Evolutionary conservation across 2,113 vertebrate genomes (phyloP).

Genomic region (Hydrolagus affinis): DNA sequence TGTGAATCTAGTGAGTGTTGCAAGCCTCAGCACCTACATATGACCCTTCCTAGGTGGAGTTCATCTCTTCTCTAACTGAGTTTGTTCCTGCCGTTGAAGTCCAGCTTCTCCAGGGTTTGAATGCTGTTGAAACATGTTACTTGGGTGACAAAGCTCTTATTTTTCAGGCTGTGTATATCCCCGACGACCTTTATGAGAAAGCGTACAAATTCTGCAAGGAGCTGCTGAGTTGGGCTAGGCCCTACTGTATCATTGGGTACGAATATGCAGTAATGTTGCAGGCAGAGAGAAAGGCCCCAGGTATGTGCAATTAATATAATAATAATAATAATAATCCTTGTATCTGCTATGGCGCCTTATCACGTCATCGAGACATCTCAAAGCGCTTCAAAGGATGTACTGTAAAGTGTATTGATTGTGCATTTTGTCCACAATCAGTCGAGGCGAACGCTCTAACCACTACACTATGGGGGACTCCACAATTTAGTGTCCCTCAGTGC

Average conservation of each 20-base stretch:
- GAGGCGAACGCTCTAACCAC: too few relatives aligned
- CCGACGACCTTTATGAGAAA: slow-evolving; percentile 71
- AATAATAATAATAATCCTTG: too few relatives aligned
- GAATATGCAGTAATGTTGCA: slow-evolving; percentile 69
- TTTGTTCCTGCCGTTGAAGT: too few relatives aligned
- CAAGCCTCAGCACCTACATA: too few relatives aligned
- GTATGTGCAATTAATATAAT: slow-evolving; percentile 41
- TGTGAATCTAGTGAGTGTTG: too few relatives aligned
- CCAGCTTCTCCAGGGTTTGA: neutral
- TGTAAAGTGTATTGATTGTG: too few relatives aligned
- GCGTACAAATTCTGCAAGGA: slow-evolving; percentile 76
- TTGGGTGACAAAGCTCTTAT: neutral
- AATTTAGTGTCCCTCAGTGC: neutral
- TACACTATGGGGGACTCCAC: neutral
- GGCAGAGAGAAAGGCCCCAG: slow-evolving; percentile 63
- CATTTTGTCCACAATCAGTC: neutral
- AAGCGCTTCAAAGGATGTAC: too few relatives aligned
- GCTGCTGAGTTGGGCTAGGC: slow-evolving; percentile 74
- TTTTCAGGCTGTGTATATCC: slow-evolving; percentile 65
- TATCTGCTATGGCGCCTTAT: too few relatives aligned
- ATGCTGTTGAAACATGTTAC: neutral
- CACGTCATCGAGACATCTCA: too few relatives aligned
- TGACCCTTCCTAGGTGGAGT: too few relatives aligned
- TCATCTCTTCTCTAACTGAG: too few relatives aligned
- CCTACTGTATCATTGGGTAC: slow-evolving; percentile 76